Evolutionary conservation across 2,888 invertebrate species (phyloP).

Genomic region (Apodemia mormo): DNA sequence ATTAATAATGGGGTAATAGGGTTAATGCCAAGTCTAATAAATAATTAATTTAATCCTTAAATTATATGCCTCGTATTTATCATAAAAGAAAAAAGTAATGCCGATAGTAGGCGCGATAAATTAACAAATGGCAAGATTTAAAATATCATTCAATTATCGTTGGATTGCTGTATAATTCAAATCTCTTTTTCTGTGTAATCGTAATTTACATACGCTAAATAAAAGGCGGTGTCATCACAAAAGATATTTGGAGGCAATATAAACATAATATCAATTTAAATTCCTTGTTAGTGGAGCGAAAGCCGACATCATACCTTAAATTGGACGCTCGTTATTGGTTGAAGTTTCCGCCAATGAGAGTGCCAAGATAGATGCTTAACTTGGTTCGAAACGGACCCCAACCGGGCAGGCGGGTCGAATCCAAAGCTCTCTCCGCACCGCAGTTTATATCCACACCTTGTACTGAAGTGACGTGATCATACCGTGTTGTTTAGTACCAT

Average conservation of each 20-base stretch:
- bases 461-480: conserved; percentile 65
- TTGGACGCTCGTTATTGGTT: conserved; percentile 56
- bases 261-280: conserved; percentile 83
- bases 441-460: conserved; percentile 74
- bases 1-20: too few species aligned
- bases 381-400: conserved; percentile 35
- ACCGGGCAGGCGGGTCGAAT: conserved; percentile 45
- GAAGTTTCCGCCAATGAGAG: conserved; percentile 53
- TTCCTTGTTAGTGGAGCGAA: conserved; percentile 81
- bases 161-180: conserved; percentile 76
- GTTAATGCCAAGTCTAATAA: neutral
- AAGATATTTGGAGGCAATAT: conserved; percentile 82
- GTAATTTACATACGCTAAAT: conserved; percentile 81
- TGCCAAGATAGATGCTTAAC: conserved; percentile 31
- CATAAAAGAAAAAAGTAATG: neutral
- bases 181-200: conserved; percentile 76
- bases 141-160: conserved; percentile 72
- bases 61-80: neutral
- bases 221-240: conserved; percentile 82
- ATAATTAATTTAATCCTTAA: neutral
- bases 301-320: conserved; percentile 81
- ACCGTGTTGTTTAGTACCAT: conserved; percentile 48
- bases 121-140: conserved; percentile 48
- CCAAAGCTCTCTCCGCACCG: conserved; percentile 60
- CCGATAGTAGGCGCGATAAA: conserved; percentile 24